Conservation (phyloP, 2,113 vertebrate genomes). For the Vicugna pacos region DNA sequence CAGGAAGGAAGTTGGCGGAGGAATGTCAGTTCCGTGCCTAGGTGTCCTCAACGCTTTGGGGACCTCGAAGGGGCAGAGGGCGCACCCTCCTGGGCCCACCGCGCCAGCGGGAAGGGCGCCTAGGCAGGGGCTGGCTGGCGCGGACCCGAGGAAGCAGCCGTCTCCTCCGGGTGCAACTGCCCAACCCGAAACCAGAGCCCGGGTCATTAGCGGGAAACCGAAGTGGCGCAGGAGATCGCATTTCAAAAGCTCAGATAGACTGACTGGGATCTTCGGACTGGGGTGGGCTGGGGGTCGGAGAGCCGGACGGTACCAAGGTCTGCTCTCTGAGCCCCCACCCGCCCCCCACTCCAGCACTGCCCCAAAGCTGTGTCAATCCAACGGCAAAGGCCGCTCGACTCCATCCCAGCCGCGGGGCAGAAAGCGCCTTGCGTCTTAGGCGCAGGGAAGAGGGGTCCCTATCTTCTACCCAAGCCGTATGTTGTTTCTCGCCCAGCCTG, state of each 20-base stretch:
- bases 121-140: neutral
- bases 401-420: neutral
- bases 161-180: neutral
- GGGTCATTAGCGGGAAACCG: neutral
- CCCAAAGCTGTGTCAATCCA: neutral
- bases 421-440: neutral
- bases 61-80: neutral
- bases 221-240: conserved; percentile 46
- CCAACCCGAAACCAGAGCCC: conserved; percentile 34
- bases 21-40: neutral
- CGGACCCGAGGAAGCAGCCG: neutral
- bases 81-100: no score
- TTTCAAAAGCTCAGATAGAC: conserved; percentile 70
- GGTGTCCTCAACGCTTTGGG: neutral
- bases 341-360: neutral
- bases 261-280: neutral
- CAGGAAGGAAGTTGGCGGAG: neutral
- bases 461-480: neutral
- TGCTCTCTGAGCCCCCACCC: neutral
- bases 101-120: accelerated
- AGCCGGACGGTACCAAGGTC: accelerated
- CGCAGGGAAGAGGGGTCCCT: no score
- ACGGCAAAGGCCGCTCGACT: neutral
- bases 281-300: no score
- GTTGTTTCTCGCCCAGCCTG: neutral